Evolutionary conservation across 1,140 invertebrate species (phyloP).

Genomic region (Pseudomyrmex dendroicus): DNA sequence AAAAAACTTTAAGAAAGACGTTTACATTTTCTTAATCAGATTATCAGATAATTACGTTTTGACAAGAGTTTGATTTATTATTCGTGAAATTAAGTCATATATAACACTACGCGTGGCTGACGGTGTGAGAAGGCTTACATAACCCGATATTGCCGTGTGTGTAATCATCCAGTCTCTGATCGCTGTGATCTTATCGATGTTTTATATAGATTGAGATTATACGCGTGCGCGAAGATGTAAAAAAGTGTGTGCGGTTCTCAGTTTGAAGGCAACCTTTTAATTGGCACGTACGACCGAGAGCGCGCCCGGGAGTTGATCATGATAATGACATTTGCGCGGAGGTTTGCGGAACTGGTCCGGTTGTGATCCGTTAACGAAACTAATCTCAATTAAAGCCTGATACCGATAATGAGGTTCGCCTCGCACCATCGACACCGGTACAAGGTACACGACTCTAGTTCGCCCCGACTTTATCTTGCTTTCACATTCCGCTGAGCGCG

Average conservation of each 20-base stretch:
- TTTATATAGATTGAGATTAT: slow-evolving; percentile 21
- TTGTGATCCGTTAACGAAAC: slow-evolving; percentile 68
- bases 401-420: slow-evolving; percentile 69
- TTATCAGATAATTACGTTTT: slow-evolving; percentile 7
- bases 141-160: slow-evolving; percentile 23
- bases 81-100: slow-evolving; percentile 23
- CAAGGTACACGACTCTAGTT: slow-evolving; percentile 29
- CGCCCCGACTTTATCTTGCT: slow-evolving; percentile 74
- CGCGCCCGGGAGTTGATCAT: slow-evolving; percentile 54
- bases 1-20: slow-evolving; percentile 1
- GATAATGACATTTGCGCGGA: slow-evolving; percentile 72
- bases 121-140: slow-evolving; percentile 12
- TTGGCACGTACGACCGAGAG: slow-evolving; percentile 20
- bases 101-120: not conserved
- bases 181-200: slow-evolving; percentile 49
- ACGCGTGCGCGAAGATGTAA: slow-evolving; percentile 20
- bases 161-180: slow-evolving; percentile 1
- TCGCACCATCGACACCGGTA: slow-evolving; percentile 22
- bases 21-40: not conserved
- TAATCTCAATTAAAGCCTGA: slow-evolving; percentile 72
- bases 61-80: slow-evolving; percentile 42
- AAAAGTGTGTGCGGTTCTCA: slow-evolving; percentile 13
- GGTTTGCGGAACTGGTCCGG: slow-evolving; percentile 58
- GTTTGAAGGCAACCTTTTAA: slow-evolving; percentile 47
- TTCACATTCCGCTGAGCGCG: slow-evolving; percentile 78